Percentiles rank a stretch among this genome's conserved stretches.
Evolutionary conservation across 1,140 invertebrate species (phyloP).

Genomic region (Procambarus clarkii): DNA sequence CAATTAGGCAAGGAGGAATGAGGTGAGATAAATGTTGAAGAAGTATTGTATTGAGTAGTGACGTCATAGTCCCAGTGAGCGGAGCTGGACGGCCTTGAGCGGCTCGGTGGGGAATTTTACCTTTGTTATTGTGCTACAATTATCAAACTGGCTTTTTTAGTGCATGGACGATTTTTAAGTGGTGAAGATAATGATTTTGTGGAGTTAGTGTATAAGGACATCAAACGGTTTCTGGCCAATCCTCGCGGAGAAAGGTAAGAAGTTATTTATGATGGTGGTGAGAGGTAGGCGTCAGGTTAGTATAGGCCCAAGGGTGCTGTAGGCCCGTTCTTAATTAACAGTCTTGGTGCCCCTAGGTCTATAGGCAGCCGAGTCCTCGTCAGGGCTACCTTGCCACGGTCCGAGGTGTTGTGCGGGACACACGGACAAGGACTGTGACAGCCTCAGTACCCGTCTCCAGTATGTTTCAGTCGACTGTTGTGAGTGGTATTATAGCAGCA

Average conservation of each 20-base stretch:
- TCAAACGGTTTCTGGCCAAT: constrained; percentile 33
- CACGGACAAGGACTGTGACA: too few species aligned
- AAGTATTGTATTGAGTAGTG: constrained; percentile 24
- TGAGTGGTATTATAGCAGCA: too few species aligned
- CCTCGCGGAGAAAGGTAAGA: constrained; percentile 38
- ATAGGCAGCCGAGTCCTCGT: too few species aligned
- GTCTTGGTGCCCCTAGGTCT: too few species aligned
- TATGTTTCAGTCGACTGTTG: too few species aligned
- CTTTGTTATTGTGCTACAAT: neutral
- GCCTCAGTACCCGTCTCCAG: too few species aligned
- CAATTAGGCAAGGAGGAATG: neutral
- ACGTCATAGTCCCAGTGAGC: constrained; percentile 31
- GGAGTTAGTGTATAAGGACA: constrained; percentile 51
- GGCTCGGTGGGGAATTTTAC: neutral
- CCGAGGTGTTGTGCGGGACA: too few species aligned
- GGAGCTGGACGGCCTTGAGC: constrained; percentile 39
- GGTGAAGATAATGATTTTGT: constrained; percentile 47
- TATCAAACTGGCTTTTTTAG: constrained; percentile 39
- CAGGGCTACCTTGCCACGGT: too few species aligned
- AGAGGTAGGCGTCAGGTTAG: neutral
- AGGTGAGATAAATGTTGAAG: neutral
- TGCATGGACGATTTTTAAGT: constrained; percentile 26
- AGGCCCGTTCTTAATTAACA: too few species aligned
- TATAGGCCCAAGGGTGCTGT: too few species aligned
- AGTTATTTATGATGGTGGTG: constrained; percentile 23